These are phyloP conservation scores for Notolepis coatsorum DNA, from an alignment of 2,797 vertebrate genomes.

Conservation along the genomic window DNA sequence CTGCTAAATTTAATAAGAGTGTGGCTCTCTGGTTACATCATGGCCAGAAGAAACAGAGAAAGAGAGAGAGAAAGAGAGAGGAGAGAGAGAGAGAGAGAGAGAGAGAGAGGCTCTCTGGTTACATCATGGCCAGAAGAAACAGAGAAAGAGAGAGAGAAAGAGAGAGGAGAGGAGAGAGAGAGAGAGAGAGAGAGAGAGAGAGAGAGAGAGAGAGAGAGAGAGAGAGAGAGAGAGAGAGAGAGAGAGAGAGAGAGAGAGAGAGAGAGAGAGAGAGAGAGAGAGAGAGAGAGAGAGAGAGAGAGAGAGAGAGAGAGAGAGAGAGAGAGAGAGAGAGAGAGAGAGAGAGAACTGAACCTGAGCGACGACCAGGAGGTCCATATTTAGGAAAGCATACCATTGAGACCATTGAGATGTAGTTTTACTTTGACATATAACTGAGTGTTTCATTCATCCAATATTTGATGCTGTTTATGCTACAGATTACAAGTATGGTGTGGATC, in stretches of 20 bases:
- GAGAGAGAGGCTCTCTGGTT: not conserved
- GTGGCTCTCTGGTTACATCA: constrained; percentile 73
- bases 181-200: constrained; percentile 4
- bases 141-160: not conserved
- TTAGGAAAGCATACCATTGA: no score
- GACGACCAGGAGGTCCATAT: no score
- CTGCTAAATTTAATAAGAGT: constrained; percentile 68
- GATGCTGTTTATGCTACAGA: no score
- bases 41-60: constrained; percentile 26
- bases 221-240: not conserved
- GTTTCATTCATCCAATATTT: no score
- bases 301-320: constrained; percentile 7
- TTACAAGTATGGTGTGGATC: no score
- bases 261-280: not conserved
- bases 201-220: constrained; percentile 14
- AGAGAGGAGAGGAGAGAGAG: not conserved
- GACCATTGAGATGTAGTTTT: no score
- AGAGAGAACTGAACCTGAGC: no score
- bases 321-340: constrained; percentile 21
- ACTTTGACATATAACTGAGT: no score
- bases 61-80: not conserved
- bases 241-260: constrained; percentile 2
- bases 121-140: no score
- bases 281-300: not conserved
- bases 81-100: not conserved